phyloP scores from a whole-genome alignment of 2,797 vertebrate species.

The Scleropages formosus region DNA sequence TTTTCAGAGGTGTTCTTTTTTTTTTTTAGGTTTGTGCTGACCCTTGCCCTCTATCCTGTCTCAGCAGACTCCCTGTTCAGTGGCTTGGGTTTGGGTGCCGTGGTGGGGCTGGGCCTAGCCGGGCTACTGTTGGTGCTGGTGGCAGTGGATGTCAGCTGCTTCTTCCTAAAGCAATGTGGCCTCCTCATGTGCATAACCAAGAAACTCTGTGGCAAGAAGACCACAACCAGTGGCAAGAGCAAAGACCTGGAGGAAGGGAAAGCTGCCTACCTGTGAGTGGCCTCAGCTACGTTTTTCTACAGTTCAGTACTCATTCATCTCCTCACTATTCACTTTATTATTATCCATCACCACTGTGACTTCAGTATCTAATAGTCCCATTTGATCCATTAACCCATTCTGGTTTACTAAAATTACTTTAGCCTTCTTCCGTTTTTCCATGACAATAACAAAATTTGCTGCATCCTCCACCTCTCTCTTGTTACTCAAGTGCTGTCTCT shows the following conservation, averaged over 20 bases:
- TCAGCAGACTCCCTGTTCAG: conserved; percentile 96
- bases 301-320: not conserved
- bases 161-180: conserved; percentile 94
- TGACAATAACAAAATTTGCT: not conserved
- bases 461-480: too few species aligned
- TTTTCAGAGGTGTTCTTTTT: not conserved
- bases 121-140: conserved; percentile 89
- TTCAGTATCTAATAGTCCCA: not conserved
- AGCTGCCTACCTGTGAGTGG: conserved; percentile 95
- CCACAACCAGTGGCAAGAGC: conserved; percentile 87
- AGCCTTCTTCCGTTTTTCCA: not conserved
- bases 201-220: conserved; percentile 91
- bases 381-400: not conserved
- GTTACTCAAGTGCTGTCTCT: too few species aligned
- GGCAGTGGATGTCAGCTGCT: conserved; percentile 92
- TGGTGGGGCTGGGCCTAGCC: conserved; percentile 88
- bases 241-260: conserved; percentile 98
- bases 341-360: too few species aligned
- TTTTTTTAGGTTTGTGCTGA: conserved; percentile 8
- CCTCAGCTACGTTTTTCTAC: not conserved
- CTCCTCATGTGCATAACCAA: conserved; percentile 95
- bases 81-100: conserved; percentile 86
- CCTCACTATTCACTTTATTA: not conserved
- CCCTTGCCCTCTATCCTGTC: conserved; percentile 47
- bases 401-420: too few species aligned